Percentiles rank a stretch among this genome's conserved stretches.
phyloP scores from a whole-genome alignment of 1,140 invertebrate species.

The Lepeophtheirus salmonis region DNA sequence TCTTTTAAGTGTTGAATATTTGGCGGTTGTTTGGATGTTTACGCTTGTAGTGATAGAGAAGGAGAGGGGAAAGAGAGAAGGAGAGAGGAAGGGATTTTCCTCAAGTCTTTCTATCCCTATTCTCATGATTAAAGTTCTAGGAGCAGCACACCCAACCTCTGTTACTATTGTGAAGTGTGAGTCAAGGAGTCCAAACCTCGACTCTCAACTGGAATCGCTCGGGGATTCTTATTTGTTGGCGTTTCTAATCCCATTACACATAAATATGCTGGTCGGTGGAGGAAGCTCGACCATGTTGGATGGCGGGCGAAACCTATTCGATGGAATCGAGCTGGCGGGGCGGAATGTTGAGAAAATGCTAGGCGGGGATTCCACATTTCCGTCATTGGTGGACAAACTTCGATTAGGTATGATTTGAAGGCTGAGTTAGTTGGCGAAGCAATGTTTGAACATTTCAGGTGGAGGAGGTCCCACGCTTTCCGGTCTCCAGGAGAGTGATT shows the following conservation, averaged over 20 bases:
- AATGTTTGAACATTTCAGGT: slow-evolving; percentile 25
- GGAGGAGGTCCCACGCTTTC: slow-evolving; percentile 50
- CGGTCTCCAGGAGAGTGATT: slow-evolving; percentile 72
- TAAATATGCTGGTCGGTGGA: background rate
- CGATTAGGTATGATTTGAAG: slow-evolving; percentile 26
- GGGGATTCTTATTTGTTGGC: no score
- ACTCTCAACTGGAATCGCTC: no score
- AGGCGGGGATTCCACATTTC: slow-evolving; percentile 44
- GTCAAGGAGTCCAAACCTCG: no score
- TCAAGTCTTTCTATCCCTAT: no score
- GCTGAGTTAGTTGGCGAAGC: slow-evolving; percentile 24
- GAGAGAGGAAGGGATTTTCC: no score
- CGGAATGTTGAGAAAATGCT: slow-evolving; percentile 51
- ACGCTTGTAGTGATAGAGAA: background rate
- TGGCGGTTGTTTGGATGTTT: background rate
- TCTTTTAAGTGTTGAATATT: no score
- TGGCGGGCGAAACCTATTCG: background rate
- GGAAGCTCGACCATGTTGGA: background rate
- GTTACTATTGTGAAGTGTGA: background rate
- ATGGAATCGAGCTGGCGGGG: slow-evolving; percentile 32
- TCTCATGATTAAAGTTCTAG: background rate
- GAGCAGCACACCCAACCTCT: background rate
- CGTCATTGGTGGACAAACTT: slow-evolving; percentile 39
- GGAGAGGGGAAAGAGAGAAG: no score
- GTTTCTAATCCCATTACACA: background rate